Conservation (phyloP, 2,888 invertebrate genomes). For the Buathra laborator region DNA sequence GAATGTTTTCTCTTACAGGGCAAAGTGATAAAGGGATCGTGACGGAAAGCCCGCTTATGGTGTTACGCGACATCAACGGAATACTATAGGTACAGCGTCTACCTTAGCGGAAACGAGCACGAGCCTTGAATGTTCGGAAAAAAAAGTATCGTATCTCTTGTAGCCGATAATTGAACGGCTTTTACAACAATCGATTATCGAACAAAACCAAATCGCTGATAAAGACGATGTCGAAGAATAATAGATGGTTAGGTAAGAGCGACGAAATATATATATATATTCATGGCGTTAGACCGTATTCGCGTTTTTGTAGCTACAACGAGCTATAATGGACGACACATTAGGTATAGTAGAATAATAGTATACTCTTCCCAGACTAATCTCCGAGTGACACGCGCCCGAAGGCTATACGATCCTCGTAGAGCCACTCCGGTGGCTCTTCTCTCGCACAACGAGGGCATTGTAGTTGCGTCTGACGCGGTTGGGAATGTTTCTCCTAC, state of each 20-base stretch:
- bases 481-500: conserved; percentile 13
- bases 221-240: not conserved
- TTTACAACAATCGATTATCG: too few species aligned
- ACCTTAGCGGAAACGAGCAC: not conserved
- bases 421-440: conserved; percentile 20
- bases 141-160: too few species aligned
- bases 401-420: not conserved
- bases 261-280: not conserved
- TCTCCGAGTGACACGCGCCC: conserved; percentile 31
- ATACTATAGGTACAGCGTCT: conserved; percentile 69
- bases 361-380: conserved; percentile 21
- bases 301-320: not conserved
- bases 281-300: not conserved
- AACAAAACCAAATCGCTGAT: too few species aligned
- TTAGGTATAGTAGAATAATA: not conserved
- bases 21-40: conserved; percentile 82
- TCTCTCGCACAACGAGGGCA: conserved; percentile 5
- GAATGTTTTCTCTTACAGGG: conserved; percentile 78
- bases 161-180: too few species aligned
- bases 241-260: not conserved
- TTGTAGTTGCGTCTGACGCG: conserved; percentile 9
- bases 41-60: conserved; percentile 73
- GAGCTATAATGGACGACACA: not conserved
- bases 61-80: conserved; percentile 74
- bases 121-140: not conserved